Conservation (phyloP, 2,113 vertebrate species). For the Turdus rufiventris region DNA sequence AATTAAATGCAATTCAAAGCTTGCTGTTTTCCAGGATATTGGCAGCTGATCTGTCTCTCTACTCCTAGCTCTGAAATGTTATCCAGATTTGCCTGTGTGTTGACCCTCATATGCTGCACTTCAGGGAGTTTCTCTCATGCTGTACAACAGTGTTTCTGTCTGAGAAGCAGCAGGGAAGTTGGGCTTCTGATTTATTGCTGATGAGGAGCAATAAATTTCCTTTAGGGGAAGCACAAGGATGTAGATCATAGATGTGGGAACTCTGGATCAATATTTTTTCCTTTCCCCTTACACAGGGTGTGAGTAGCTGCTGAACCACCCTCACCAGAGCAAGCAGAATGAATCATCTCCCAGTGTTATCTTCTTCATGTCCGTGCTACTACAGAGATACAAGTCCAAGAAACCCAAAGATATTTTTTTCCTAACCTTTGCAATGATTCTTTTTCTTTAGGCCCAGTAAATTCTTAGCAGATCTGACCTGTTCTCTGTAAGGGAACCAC, state of each 20-base stretch:
- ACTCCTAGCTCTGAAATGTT: not conserved
- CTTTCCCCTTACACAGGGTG: not conserved
- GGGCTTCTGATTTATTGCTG: constrained; percentile 57
- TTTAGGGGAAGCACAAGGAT: constrained; percentile 45
- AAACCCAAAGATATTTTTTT: not conserved
- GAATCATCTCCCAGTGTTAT: constrained; percentile 1
- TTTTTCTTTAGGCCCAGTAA: not conserved
- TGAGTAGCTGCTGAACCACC: not conserved
- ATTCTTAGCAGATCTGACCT: not conserved
- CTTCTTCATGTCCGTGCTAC: constrained; percentile 4
- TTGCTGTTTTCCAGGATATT: not conserved
- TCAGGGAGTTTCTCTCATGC: not conserved
- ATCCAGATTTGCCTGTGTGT: not conserved
- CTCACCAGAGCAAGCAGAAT: not conserved
- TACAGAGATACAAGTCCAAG: not conserved
- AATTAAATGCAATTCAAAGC: constrained; percentile 9
- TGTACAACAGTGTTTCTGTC: not conserved
- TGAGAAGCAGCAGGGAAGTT: constrained; percentile 30
- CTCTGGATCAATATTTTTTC: constrained; percentile 48
- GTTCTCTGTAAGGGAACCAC: not conserved
- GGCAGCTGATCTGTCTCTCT: constrained; percentile 3
- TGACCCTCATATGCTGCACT: not conserved
- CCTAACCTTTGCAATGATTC: not conserved
- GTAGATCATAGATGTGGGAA: constrained; percentile 62
- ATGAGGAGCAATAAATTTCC: constrained; percentile 55